A percentile compares a stretch with the other conserved stretches of the same genome.
These are phyloP conservation scores for Calidris pugnax DNA, from an alignment of 2,113 vertebrate genomes.

Conservation along the genomic window DNA sequence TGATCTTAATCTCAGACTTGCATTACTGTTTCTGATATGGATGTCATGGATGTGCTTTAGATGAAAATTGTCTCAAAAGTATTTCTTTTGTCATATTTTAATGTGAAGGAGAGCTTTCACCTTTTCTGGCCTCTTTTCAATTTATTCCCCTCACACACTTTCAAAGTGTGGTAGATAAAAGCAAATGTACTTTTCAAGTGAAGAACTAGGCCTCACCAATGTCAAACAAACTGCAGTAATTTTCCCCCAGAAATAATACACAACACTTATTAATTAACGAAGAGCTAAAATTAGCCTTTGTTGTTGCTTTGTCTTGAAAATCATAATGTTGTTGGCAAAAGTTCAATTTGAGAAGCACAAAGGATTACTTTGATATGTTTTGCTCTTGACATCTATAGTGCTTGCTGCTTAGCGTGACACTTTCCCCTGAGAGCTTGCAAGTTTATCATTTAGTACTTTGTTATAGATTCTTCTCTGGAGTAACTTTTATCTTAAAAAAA, in stretches of 20 bases:
- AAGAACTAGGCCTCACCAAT: neutral
- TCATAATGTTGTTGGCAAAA: neutral
- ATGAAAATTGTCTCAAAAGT: neutral
- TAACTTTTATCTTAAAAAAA: neutral
- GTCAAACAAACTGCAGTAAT: neutral
- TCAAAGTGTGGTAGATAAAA: neutral
- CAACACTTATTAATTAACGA: neutral
- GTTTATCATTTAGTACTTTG: neutral
- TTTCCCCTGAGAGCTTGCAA: neutral
- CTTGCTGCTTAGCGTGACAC: neutral
- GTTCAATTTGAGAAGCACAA: neutral
- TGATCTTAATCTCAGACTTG: neutral
- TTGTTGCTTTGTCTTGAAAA: neutral
- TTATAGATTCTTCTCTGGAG: neutral
- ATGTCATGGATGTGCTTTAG: neutral
- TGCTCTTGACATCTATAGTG: neutral
- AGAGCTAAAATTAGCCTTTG: neutral
- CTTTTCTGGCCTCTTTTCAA: neutral
- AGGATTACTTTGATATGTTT: neutral
- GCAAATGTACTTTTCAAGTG: neutral
- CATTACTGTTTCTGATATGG: neutral
- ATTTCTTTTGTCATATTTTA: neutral
- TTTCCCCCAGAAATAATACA: neutral
- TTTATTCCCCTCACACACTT: neutral
- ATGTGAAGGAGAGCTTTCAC: neutral